A percentile compares a stretch with the other conserved stretches of the same genome.
Evolutionary conservation across 2,113 vertebrate species (phyloP).

Genomic region (Paradoxurus hermaphroditus): DNA sequence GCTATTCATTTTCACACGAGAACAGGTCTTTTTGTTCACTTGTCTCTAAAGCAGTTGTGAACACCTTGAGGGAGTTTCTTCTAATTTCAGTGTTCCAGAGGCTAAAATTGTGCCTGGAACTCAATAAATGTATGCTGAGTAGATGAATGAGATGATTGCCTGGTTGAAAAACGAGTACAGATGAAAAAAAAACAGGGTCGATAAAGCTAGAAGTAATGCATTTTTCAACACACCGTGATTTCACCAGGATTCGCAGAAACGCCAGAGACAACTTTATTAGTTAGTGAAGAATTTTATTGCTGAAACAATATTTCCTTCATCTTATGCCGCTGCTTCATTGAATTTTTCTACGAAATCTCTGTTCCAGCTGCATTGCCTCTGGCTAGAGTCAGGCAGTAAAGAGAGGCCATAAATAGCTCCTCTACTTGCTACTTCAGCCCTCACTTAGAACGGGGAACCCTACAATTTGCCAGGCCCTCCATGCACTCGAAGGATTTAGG

Average conservation of each 20-base stretch:
- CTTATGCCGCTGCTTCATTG: not conserved
- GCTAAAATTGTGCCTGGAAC: not conserved
- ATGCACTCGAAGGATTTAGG: not conserved
- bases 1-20: not conserved
- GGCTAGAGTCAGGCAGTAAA: not conserved
- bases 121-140: not conserved
- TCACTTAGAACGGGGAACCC: not conserved
- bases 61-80: not conserved
- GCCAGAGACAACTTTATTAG: conserved; percentile 33
- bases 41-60: not conserved
- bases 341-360: conserved; percentile 41
- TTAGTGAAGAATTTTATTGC: conserved; percentile 40
- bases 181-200: not conserved
- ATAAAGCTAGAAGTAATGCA: not conserved
- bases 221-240: not conserved
- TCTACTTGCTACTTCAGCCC: not conserved
- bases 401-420: not conserved
- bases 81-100: not conserved
- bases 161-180: not conserved
- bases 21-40: not conserved
- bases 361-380: not conserved
- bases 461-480: not conserved
- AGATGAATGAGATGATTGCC: not conserved
- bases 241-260: conserved; percentile 32
- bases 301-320: conserved; percentile 15